Evolutionary conservation across 2,797 vertebrate species (phyloP).

Genomic region (Prionace glauca): DNA sequence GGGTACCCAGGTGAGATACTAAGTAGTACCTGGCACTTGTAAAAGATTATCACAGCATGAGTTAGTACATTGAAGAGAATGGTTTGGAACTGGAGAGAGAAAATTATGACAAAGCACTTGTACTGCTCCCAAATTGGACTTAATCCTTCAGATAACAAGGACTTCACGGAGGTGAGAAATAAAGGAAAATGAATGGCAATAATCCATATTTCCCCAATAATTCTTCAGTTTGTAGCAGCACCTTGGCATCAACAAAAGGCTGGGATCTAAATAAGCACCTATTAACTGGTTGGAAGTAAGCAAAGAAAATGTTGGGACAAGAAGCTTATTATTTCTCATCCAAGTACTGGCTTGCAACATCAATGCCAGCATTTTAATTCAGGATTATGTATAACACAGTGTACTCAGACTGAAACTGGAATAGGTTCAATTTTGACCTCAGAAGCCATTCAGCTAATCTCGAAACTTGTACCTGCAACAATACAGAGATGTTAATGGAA

Average conservation of each 20-base stretch:
- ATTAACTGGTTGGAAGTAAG: not conserved
- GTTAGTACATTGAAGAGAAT: not conserved
- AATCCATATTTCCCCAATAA: not conserved
- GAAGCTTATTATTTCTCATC: not conserved
- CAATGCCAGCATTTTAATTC: not conserved
- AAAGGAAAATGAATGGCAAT: not conserved
- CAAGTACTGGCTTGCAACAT: not conserved
- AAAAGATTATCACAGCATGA: not conserved
- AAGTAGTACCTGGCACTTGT: not conserved
- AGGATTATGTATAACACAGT: not conserved
- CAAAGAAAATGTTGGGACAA: not conserved
- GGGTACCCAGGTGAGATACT: not conserved
- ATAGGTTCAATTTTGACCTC: not conserved
- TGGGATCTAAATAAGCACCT: not conserved
- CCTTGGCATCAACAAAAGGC: not conserved
- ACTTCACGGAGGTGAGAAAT: not conserved
- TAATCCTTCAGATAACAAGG: not conserved
- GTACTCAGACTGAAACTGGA: not conserved
- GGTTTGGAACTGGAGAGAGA: not conserved
- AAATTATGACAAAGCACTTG: not conserved
- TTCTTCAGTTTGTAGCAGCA: not conserved
- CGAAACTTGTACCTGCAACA: not conserved
- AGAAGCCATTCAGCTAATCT: not conserved
- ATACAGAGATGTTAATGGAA: not conserved
- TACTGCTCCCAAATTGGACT: not conserved